Percentiles rank a stretch among this genome's conserved stretches.
These are phyloP conservation scores for Dorcus hopei DNA, from an alignment of 2,888 invertebrate genomes.

Conservation along the genomic window DNA sequence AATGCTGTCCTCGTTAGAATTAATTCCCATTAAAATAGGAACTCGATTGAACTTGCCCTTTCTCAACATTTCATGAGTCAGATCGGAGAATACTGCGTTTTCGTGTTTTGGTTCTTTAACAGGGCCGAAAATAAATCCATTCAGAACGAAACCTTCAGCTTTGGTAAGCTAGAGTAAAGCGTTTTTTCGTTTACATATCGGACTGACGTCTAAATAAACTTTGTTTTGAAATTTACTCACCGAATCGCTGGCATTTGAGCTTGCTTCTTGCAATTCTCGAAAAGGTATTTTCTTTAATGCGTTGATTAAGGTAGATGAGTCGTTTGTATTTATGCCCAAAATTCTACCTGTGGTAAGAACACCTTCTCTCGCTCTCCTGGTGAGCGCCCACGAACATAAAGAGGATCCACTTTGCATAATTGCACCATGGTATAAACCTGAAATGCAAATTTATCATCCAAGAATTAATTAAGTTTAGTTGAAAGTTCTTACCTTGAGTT, in stretches of 20 bases:
- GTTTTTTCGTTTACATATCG: background rate
- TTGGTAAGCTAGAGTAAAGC: background rate
- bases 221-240: background rate
- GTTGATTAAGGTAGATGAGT: conserved; percentile 19
- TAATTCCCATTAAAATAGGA: conserved; percentile 4
- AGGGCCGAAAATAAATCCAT: conserved; percentile 4
- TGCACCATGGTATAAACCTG: conserved; percentile 11
- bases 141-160: background rate
- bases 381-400: conserved; percentile 11
- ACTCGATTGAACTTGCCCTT: conserved; percentile 5
- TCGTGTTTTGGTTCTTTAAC: background rate
- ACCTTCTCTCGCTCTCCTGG: conserved; percentile 19
- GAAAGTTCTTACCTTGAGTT: background rate
- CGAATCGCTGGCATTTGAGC: background rate
- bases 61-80: conserved; percentile 2
- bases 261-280: background rate
- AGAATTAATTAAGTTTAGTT: background rate
- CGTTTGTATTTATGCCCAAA: background rate
- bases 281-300: conserved; percentile 23
- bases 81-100: background rate
- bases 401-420: conserved; percentile 11
- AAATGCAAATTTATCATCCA: background rate
- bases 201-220: background rate
- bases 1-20: background rate
- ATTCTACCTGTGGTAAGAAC: conserved; percentile 21